Evolutionary conservation across 2,113 vertebrate genomes (phyloP).

Genomic region (Albula glossodonta): DNA sequence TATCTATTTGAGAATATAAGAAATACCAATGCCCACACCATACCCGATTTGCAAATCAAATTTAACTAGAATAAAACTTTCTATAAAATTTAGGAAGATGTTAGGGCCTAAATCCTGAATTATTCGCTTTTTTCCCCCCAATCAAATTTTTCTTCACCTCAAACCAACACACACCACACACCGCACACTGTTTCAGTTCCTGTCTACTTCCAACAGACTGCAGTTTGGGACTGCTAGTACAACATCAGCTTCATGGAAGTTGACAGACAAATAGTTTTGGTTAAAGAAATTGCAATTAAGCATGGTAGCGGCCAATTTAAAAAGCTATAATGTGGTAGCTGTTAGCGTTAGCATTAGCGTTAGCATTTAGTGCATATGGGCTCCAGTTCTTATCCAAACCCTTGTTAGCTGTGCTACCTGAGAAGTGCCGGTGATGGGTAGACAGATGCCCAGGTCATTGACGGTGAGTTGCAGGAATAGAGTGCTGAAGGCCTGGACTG

Average conservation of each 20-base stretch:
- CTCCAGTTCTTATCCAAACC: not conserved
- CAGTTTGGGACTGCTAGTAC: not conserved
- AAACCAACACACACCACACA: not conserved
- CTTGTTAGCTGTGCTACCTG: slow-evolving; percentile 72
- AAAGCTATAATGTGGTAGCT: not conserved
- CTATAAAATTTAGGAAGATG: not conserved
- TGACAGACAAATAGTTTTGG: too few relatives aligned
- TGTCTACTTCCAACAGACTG: not conserved
- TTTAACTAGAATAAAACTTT: not conserved
- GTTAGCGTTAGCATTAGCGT: not conserved
- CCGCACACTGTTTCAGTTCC: not conserved
- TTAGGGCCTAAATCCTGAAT: not conserved
- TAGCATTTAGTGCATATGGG: not conserved
- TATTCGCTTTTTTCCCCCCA: not conserved
- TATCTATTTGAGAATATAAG: not conserved
- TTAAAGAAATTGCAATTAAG: too few relatives aligned
- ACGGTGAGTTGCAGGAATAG: slow-evolving; percentile 97
- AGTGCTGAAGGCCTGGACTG: slow-evolving; percentile 94
- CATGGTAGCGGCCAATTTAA: too few relatives aligned
- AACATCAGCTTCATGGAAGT: not conserved
- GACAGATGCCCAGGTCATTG: slow-evolving; percentile 94
- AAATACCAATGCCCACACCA: not conserved
- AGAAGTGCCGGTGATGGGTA: slow-evolving; percentile 88
- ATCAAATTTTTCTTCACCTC: not conserved
- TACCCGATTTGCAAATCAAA: not conserved